These are phyloP conservation scores for Apomyelois bistriatella DNA, from an alignment of 2,888 invertebrate genomes.

Conservation along the genomic window DNA sequence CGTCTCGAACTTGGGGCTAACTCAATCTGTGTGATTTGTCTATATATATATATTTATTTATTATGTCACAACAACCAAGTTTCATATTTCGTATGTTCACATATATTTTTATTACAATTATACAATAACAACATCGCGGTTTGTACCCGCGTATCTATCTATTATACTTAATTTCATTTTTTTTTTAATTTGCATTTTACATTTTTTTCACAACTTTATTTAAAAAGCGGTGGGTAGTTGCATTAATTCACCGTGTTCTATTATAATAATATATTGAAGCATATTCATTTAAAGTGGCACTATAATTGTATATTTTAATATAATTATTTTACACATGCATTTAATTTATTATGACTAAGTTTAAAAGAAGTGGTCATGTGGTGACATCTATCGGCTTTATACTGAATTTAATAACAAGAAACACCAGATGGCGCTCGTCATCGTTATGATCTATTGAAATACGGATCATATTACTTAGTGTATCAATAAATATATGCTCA, in stretches of 20 bases:
- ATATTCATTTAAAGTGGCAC: conserved; percentile 26
- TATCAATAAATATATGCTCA: no score
- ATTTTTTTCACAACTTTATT: conserved; percentile 36
- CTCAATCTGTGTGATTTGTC: no score
- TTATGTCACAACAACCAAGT: conserved; percentile 52
- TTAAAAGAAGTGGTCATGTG: conserved; percentile 18
- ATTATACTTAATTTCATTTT: conserved; percentile 19
- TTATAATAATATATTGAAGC: conserved; percentile 21
- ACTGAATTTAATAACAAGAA: no score
- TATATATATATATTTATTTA: no score
- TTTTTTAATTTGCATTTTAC: conserved; percentile 22
- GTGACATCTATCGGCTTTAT: no score
- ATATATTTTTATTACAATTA: conserved; percentile 25
- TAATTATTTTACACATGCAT: conserved; percentile 18
- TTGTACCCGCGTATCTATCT: conserved; percentile 1
- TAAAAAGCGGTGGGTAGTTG: conserved; percentile 35
- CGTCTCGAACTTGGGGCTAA: no score
- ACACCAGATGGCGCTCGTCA: no score
- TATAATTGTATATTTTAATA: conserved; percentile 19
- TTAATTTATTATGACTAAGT: conserved; percentile 19
- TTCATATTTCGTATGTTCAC: conserved; percentile 28
- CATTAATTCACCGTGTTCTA: conserved; percentile 21
- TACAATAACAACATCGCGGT: conserved; percentile 30
- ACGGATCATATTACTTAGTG: no score
- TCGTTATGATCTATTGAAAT: no score